phyloP scores from a whole-genome alignment of 2,888 invertebrate genomes.

The Pegoplata infirma region DNA sequence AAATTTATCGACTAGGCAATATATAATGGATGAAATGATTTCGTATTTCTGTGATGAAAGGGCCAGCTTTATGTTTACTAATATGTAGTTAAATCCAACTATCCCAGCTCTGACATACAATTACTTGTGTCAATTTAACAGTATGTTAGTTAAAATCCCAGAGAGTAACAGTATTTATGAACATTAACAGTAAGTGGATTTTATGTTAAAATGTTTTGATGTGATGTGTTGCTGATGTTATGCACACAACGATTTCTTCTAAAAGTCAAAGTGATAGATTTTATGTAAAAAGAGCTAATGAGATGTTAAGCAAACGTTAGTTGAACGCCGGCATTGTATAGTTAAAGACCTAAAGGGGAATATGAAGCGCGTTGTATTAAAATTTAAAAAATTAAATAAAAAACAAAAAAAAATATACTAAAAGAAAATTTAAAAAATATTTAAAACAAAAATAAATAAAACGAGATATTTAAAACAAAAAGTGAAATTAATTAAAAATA shows the following conservation, averaged over 20 bases:
- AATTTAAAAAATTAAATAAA: background rate
- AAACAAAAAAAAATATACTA: background rate
- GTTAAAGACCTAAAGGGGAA: slow-evolving; percentile 9
- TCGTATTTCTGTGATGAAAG: no score
- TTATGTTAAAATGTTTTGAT: slow-evolving; percentile 5
- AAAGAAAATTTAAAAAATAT: background rate
- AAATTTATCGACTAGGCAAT: no score
- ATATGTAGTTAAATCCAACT: no score
- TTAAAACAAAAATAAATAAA: background rate
- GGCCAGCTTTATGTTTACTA: no score
- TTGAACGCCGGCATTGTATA: slow-evolving; percentile 60
- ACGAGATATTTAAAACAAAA: background rate
- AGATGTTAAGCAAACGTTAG: slow-evolving; percentile 56
- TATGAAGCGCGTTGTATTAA: background rate
- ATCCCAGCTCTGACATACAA: no score
- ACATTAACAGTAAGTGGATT: slow-evolving; percentile 20
- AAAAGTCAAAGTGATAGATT: slow-evolving; percentile 41
- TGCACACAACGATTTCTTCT: background rate
- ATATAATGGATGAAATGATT: no score
- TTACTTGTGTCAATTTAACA: background rate
- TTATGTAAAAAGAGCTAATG: slow-evolving; percentile 55
- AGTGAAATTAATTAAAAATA: background rate
- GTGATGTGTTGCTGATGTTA: slow-evolving; percentile 18
- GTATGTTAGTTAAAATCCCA: background rate
- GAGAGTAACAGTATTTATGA: background rate